Base-by-base conservation (phyloP, 1,140 invertebrate species). In the Drosophila bipectinata region DNA sequence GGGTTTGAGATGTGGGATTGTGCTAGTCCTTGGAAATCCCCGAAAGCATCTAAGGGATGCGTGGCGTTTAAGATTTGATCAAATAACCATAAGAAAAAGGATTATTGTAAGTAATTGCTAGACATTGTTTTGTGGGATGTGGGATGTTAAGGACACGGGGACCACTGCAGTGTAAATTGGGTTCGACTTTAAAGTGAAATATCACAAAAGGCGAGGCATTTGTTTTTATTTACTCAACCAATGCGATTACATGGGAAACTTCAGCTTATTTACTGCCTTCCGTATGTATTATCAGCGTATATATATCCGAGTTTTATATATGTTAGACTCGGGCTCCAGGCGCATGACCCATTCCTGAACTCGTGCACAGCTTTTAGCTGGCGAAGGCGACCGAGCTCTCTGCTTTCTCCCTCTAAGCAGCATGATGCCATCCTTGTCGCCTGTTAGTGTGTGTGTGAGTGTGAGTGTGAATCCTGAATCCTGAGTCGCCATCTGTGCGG, bases 341-440 rank as follows among this genome's bases (percentile, higher is more conserved):
- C 87, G 87, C 87, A 90, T 90, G 87, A 90, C 87, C 87, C 81
- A 87, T 87, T 90, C 79, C 81, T 90, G 87, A 90, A 90, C 87
- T 85, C 79, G 51, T 62, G 67, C 77, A 82, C 79, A 66, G 58
- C 55, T 45, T 69, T 56, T 62, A 55, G 81, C 58, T 58, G 64
- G 79, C 80, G 76, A 77, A 71, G 44, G 18, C 44, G 60, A 67
- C 83, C 82, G 83, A 87, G 59, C 81, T 81, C 60, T 77, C 67
- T 51, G 51, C 66, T 32, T 10, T 69, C 77, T 68, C 69, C 73
- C 74, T 81, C 82, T 69, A 60, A 83, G 81, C 79, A 71, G 59
- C 47, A 58, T 76, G 80, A 76, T 88, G 83, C 79, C 72, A 72
- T 85, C 75, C 82, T 72, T 85, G 74, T 88, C 83, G 68, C 45